phyloP scores from a whole-genome alignment of 1,140 invertebrate genomes.

The Dreissena rostriformis region DNA sequence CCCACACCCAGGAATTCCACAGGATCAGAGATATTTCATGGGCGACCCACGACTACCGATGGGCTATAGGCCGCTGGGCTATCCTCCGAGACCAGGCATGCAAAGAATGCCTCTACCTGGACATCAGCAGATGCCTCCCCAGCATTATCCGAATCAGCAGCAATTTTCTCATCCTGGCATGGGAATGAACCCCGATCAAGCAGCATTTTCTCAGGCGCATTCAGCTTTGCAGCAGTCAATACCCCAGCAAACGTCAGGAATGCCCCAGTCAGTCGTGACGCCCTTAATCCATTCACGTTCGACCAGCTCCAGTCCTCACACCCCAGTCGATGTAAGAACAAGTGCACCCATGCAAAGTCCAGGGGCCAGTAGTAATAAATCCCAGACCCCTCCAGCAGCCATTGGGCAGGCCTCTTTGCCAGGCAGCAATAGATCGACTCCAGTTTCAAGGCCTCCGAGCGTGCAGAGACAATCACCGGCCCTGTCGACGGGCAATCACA shows the following conservation, averaged over 20 bases:
- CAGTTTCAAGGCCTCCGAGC: slow-evolving; percentile 41
- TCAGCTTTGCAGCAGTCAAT: not conserved
- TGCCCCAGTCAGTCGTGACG: not conserved
- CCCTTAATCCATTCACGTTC: not conserved
- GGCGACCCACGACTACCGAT: slow-evolving; percentile 34
- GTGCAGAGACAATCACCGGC: slow-evolving; percentile 46
- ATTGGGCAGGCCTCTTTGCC: slow-evolving; percentile 3
- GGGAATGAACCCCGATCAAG: not conserved
- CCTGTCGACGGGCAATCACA: slow-evolving; percentile 37
- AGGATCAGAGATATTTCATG: slow-evolving; percentile 43
- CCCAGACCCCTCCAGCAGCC: slow-evolving; percentile 33
- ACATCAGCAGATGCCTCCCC: not conserved
- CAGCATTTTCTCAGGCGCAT: not conserved
- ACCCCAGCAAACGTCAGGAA: not conserved
- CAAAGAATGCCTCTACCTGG: not conserved
- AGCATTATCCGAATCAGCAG: no score
- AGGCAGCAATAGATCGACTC: slow-evolving; percentile 48
- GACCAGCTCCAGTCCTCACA: not conserved
- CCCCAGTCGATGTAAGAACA: not conserved
- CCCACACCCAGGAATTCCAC: not conserved
- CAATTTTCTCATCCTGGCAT: slow-evolving; percentile 5
- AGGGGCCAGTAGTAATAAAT: not conserved
- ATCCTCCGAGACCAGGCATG: slow-evolving; percentile 39
- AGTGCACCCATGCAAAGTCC: slow-evolving; percentile 11
- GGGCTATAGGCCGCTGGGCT: slow-evolving; percentile 25